Evolutionary conservation across 2,113 vertebrate species (phyloP), one percentile per base, ranked within the genome.

Genomic region (Polypterus bichir): DNA sequence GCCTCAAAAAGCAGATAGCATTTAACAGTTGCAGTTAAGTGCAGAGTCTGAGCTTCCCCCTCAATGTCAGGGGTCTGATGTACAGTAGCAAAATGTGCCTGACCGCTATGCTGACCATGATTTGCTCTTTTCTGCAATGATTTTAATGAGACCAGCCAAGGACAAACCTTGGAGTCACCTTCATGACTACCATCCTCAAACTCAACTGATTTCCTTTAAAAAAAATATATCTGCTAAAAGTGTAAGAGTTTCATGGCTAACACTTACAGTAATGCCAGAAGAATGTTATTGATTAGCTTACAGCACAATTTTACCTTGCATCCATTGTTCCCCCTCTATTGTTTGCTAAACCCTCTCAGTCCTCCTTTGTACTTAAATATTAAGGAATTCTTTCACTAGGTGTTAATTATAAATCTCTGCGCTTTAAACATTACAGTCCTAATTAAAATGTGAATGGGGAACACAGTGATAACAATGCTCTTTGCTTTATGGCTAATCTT

Each of bases 11-110:
- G 54, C 57, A 52, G 54, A 69, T 47, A 52, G 48, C 48, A 59
- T 69, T 65, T 66, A 69, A 57, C 61, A 52, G 46, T 64, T 59
- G 51, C 63, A 54, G 63, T 46, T 64, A 57, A 64, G 57, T 59
- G 48, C 48, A 48, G 54, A 66, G 57, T 66, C 58, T 66, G 64
- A 54, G 64, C 61, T 49, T 47, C 45, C 63, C 54, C 68, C 44
- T 10, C 55, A 47, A 45, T 60, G 59, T 65, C 60, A 57, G 58
- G 49, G 64, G 61, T 61, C 46, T 59, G 10, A n/a, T 60, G 65
- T 45, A 48, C 58, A 62, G 48, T 61, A 60, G 49, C 63, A 48
- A 65, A 49, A 49, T 49, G 52, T 59, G 55, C 46, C 10, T 60
- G 49, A 47, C 52, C 47, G 9, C 46, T 9, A 48, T 44, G 47